These are phyloP conservation scores for Datnioides undecimradiatus DNA, from an alignment of 2,113 vertebrate genomes.

Conservation along the genomic window DNA sequence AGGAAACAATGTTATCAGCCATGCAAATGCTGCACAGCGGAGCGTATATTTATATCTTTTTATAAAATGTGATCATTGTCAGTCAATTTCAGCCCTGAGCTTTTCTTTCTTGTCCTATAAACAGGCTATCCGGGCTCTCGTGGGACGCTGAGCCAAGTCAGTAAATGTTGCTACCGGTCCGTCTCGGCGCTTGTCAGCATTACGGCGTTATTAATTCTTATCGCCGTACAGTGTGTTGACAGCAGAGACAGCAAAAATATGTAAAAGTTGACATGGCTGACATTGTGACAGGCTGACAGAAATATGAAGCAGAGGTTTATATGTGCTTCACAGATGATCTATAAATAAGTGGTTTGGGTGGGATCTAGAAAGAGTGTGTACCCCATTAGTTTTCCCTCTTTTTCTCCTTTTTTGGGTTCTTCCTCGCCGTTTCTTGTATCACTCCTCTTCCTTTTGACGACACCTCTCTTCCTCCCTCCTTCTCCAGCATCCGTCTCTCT, in stretches of 20 bases:
- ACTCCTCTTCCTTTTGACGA: conserved; percentile 17
- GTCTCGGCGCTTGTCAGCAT: conserved; percentile 62
- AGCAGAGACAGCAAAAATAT: conserved; percentile 64
- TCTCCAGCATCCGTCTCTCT: conserved; percentile 22
- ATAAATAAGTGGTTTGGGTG: conserved; percentile 69
- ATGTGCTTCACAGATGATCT: conserved; percentile 63
- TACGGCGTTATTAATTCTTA: conserved; percentile 63
- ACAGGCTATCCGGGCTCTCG: conserved; percentile 29
- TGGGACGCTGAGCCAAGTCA: conserved; percentile 49
- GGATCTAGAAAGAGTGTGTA: conserved; percentile 62
- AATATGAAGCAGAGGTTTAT: conserved; percentile 51
- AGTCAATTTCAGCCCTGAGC: conserved; percentile 3
- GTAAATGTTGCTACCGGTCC: conserved; percentile 48
- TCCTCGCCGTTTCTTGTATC: conserved; percentile 29
- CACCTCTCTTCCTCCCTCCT: conserved; percentile 29
- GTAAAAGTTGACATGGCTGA: conserved; percentile 70
- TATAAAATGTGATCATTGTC: conserved; percentile 29
- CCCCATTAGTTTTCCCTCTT: conserved; percentile 61
- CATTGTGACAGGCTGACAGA: conserved; percentile 68
- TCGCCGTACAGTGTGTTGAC: conserved; percentile 56
- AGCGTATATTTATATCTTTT: background rate
- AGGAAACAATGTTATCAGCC: background rate
- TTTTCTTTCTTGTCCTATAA: conserved; percentile 32
- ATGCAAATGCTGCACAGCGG: background rate
- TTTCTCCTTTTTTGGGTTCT: conserved; percentile 35